These are phyloP conservation scores for Aegotheles bennettii DNA, from an alignment of 2,113 vertebrate genomes.

Conservation along the genomic window DNA sequence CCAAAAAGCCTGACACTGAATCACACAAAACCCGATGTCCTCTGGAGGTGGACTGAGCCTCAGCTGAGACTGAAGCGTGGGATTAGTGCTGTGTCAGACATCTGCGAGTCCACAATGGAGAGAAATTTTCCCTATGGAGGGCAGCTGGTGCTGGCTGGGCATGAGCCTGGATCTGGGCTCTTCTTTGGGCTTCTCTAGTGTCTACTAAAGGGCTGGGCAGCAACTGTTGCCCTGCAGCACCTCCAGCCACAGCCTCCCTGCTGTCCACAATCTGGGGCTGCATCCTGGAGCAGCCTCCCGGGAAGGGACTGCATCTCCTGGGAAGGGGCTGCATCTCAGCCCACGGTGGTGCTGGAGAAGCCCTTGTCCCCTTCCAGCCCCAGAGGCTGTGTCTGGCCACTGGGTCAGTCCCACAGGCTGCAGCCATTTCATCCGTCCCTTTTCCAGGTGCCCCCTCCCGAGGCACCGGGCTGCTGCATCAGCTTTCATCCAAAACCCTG, in stretches of 20 bases:
- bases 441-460: accelerated
- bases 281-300: background rate
- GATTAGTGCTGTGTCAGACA: background rate
- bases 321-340: background rate
- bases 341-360: accelerated
- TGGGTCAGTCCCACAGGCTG: background rate
- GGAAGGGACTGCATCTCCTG: background rate
- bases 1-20: background rate
- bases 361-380: background rate
- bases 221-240: background rate
- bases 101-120: accelerated
- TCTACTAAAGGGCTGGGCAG: background rate
- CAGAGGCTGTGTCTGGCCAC: background rate
- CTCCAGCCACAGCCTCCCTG: background rate
- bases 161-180: background rate
- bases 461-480: background rate
- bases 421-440: background rate
- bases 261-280: background rate
- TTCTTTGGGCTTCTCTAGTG: background rate
- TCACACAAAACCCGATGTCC: accelerated
- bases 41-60: background rate
- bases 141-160: background rate
- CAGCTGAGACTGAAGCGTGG: background rate
- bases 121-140: background rate
- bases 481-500: background rate